Evolutionary conservation across 2,797 vertebrate species (phyloP), one percentile per base, ranked within the genome.

Genomic region (Chloroceryle amazona): DNA sequence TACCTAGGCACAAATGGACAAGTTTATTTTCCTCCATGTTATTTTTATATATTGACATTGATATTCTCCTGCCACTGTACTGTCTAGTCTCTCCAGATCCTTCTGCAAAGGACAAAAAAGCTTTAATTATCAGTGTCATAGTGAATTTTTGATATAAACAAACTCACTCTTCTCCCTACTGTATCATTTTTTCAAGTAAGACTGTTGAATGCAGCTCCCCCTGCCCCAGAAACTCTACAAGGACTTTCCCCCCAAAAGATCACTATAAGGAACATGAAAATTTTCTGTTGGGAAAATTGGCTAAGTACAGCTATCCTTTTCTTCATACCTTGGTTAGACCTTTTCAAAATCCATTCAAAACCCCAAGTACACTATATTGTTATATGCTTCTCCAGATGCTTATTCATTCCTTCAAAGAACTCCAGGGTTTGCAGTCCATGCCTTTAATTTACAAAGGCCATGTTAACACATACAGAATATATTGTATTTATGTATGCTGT

Each of bases 311-410:
- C 15, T 83, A 44, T 31, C 35, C 23, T 89, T 90, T 63, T 35
- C 49, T 68, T 79, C 15, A 8, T 82, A 85, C 6, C 14, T 67
- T 79, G 25, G 62, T 37, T 10, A 80, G 8, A 91, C 18, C 35
- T 85, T 79, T 91, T 35, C 21, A 65, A 93, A 95, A 89, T 29
- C 74, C 39, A 63, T 78, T 86, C 47, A 83, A 81, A 92, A 83
- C 19, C 6, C 29, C 26, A 76, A 70, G 23, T 33, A 89, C 37
- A 39, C 33, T 21, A 26, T 62, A 82, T 35, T 49, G 41, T 60
- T 65, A 83, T 39, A 52, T 42, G 57, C 26, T 88, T 91, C 75
- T 86, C 52, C 62, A 91, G 61, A 68, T 88, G 23, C 46, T 41
- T 85, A 44, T 66, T 76, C 22, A 20, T 63, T 90, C 68, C 71